These are phyloP conservation scores for Rhea pennata DNA, from an alignment of 2,113 vertebrate genomes.

Conservation along the genomic window DNA sequence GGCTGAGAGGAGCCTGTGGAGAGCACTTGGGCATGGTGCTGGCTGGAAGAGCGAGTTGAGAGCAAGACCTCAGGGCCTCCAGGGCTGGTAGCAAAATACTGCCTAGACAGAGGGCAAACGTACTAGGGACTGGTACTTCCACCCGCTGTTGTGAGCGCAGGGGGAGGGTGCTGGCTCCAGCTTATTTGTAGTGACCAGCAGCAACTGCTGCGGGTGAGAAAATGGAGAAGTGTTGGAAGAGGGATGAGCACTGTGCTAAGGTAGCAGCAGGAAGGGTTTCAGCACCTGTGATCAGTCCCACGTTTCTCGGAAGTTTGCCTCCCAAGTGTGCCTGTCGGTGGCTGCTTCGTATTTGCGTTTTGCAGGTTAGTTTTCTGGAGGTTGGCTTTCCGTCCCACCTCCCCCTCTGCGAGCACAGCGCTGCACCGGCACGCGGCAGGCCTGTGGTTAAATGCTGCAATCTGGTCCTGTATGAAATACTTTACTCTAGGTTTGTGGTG, in stretches of 20 bases:
- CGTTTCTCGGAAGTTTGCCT: not conserved
- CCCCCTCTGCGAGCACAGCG: not conserved
- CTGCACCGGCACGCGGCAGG: not conserved
- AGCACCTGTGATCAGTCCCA: not conserved
- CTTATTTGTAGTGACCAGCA: not conserved
- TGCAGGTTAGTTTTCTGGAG: not conserved
- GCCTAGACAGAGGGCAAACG: not conserved
- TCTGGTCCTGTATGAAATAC: slow-evolving; percentile 49
- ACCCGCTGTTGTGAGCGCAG: not conserved
- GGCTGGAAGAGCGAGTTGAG: not conserved
- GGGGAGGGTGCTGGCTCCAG: not conserved
- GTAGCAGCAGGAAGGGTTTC: not conserved
- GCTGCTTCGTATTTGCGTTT: not conserved
- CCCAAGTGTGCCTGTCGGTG: not conserved
- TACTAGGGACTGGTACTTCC: not conserved
- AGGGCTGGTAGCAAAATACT: not conserved
- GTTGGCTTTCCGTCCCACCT: not conserved
- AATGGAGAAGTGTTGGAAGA: not conserved
- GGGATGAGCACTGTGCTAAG: accelerated
- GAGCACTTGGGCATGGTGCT: not conserved
- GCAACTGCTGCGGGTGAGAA: not conserved
- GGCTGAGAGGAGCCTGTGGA: not conserved
- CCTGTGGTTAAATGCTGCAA: slow-evolving; percentile 65
- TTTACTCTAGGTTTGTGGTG: slow-evolving; percentile 28
- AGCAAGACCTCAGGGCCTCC: not conserved